These are phyloP conservation scores for Petrosia ficiformis DNA, from an alignment of 37 sponge, comb jelly and placozoan species.

Conservation along the genomic window DNA sequence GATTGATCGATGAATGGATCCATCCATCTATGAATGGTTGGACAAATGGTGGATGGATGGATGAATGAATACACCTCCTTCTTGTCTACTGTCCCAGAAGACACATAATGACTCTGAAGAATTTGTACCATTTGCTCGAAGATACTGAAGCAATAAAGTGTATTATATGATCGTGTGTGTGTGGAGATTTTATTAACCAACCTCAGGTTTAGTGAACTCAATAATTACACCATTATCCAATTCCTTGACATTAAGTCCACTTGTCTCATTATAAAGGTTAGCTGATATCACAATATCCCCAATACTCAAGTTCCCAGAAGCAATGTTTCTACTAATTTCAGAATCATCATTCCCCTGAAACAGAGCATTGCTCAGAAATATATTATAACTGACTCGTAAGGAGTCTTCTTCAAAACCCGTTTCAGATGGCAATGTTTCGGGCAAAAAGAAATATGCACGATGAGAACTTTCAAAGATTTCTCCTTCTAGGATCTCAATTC, in stretches of 20 bases:
- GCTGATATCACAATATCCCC: conserved; percentile 1
- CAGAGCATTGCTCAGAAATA: not conserved
- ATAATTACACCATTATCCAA: not conserved
- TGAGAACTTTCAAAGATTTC: too few species aligned
- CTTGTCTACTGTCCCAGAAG: too few species aligned
- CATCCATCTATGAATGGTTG: too few species aligned
- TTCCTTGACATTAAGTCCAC: not conserved
- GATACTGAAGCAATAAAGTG: not conserved
- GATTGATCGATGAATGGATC: too few species aligned
- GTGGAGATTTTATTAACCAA: not conserved
- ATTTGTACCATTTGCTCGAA: not conserved
- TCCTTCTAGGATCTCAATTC: too few species aligned
- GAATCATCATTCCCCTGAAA: not conserved
- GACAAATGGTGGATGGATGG: too few species aligned
- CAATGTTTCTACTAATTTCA: not conserved
- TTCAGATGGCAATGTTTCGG: too few species aligned
- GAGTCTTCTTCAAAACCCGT: too few species aligned
- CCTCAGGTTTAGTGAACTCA: not conserved
- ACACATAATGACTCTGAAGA: not conserved
- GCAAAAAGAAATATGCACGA: too few species aligned
- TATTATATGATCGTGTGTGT: not conserved
- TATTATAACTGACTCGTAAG: not conserved
- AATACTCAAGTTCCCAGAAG: not conserved
- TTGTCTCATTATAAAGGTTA: not conserved
- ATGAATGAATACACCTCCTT: too few species aligned